Base-by-base conservation (phyloP, 2,113 vertebrate species). In the Phalacrocorax aristotelis region DNA sequence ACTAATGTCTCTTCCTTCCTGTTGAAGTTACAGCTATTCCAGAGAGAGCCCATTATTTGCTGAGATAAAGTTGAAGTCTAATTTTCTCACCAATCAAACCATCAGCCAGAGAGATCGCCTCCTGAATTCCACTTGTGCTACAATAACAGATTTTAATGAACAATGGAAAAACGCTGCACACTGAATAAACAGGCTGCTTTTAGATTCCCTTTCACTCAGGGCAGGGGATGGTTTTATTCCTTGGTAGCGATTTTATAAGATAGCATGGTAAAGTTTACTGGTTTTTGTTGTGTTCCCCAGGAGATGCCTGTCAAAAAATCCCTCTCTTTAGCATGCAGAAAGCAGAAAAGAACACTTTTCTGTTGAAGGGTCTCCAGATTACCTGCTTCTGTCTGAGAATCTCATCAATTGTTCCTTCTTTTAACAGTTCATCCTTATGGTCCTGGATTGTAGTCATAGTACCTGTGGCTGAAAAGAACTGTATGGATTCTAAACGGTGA, bases 1-100 rank as follows among this genome's bases (percentile, higher is more conserved):
- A 96, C 93, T 97, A 95, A 97, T 95, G 96, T 95, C 87, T 97
- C 92, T 98, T 98, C 97, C 98, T 98, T 98, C 98, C 97, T 98
- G 78, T 95, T 42, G 60, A 81, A 96, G 74, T 97, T 98, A 95
- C 94, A 95, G 76, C 94, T 97, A 88, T 93, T 97, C 54, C 80
- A 96, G 60, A 81, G 94, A 97, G 94, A 97, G 88, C 23, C 90
- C 61, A 71, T 95, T 92, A 88, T 96, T 96, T 94, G 52, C 68
- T 87, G 70, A 95, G 90, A 89, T 92, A 95, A 96, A 95, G 71
- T 51, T 94, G 60, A 93, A 96, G 78, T 82, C 93, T 94, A 66
- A 81, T 97, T 96, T 96, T 94, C 92, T 94, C 64, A 88, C 58
- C 72, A 70, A 64, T 84, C 49, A 26, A 83, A 86, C 85, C 87